Evolutionary conservation across 2,888 invertebrate genomes (phyloP).

Genomic region (Cephus sareptanus): DNA sequence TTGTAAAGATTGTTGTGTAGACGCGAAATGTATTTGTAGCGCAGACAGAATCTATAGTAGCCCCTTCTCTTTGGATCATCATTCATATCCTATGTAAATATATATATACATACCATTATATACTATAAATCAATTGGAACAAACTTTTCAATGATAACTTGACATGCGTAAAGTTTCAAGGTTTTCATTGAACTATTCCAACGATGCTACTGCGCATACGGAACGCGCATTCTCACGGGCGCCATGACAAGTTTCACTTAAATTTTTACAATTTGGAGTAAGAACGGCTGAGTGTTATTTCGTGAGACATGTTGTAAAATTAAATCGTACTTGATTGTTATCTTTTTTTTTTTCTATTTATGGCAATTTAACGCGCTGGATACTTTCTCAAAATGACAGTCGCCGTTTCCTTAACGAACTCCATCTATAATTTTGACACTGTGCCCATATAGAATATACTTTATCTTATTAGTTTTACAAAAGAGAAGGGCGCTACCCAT

Average conservation of each 20-base stretch:
- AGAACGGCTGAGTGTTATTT: not conserved
- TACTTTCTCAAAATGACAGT: not conserved
- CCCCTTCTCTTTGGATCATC: slow-evolving; percentile 19
- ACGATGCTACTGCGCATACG: not conserved
- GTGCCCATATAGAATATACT: not conserved
- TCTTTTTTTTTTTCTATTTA: not conserved
- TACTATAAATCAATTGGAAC: slow-evolving; percentile 20
- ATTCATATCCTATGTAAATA: slow-evolving; percentile 15
- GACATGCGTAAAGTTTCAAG: not conserved
- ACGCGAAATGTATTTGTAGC: slow-evolving; percentile 17
- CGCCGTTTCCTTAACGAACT: not conserved
- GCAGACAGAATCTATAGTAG: slow-evolving; percentile 17
- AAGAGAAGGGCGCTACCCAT: not conserved
- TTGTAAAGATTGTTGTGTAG: slow-evolving; percentile 25
- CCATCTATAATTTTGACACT: not conserved
- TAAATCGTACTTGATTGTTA: not conserved
- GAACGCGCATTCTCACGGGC: not conserved
- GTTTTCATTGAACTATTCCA: not conserved
- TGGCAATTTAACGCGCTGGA: not conserved
- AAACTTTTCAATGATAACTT: not conserved
- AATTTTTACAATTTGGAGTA: not conserved
- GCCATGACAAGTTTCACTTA: not conserved
- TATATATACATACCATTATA: slow-evolving; percentile 23
- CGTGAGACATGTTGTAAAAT: not conserved
- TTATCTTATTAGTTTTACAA: not conserved